phyloP scores from a whole-genome alignment of 2,797 vertebrate species.

The Cyclura pinguis region DNA sequence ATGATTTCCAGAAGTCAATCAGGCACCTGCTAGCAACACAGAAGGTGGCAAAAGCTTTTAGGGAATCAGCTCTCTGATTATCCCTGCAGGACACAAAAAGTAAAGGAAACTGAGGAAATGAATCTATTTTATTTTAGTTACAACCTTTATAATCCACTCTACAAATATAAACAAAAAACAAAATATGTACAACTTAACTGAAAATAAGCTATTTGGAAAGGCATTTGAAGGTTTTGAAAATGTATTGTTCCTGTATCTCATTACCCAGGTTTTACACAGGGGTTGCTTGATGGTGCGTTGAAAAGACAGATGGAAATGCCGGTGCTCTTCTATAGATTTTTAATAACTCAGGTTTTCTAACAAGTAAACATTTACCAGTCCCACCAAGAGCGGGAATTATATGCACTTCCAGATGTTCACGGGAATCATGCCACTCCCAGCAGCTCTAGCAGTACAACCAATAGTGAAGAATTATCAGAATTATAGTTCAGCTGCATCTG shows the following conservation, averaged over 20 bases:
- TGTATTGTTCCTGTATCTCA: conserved; percentile 1
- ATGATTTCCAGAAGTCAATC: conserved; percentile 16
- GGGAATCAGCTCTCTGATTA: conserved; percentile 59
- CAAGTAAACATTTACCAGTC: background rate
- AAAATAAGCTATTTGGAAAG: background rate
- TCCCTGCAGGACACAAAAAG: conserved; percentile 36
- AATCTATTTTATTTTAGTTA: conserved; percentile 33
- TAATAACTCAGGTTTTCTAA: background rate
- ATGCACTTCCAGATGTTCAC: no score
- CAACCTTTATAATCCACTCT: background rate
- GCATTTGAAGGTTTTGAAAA: background rate
- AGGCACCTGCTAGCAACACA: conserved; percentile 57
- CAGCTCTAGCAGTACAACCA: no score
- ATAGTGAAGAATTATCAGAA: no score
- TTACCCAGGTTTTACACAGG: background rate
- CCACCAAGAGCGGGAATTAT: no score
- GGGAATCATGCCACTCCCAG: no score
- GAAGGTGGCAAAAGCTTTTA: conserved; percentile 49
- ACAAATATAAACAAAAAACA: conserved; percentile 19
- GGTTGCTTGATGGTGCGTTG: background rate
- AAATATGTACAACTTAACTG: background rate
- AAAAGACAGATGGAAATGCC: background rate
- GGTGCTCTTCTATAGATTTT: background rate
- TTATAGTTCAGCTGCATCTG: no score
- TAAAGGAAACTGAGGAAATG: background rate